Base-by-base conservation (phyloP, 53 echinoderm and acorn worm genomes). In the Holothuria scabra region DNA sequence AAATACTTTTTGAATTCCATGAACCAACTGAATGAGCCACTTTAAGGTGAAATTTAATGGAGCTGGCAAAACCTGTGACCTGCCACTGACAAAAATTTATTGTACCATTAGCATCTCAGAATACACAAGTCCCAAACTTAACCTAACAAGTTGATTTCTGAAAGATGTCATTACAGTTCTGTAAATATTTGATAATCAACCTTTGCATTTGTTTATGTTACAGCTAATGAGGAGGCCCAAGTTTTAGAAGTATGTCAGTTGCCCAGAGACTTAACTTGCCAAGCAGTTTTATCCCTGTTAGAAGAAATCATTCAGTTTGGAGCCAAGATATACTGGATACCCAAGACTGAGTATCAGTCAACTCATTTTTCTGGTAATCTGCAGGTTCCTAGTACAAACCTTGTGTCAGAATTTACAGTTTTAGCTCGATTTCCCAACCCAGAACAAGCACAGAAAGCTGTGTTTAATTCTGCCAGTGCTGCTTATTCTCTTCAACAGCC, bases 251-350 rank as follows among this genome's bases (percentile, higher is more conserved):
- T 95, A 12, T 64, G 70, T 60, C 76, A 88, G 67, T 68, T 96
- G 52, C 83, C 92, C 23, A 76, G 65, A 12, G 93, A 93, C 28
- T 65, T 91, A 23, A 91, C 91, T 24, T 91, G 93, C 80, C 85
- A 90, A 30, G 92, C 86, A 16, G 84, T 86, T 19, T 59, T 90
- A 20, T 44, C 84, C 41, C 56, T 92, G 63, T 76, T 96, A 19
- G 90, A 91, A 38, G 96, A 93, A 9, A 85, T 90, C 0, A 57
- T 66, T 21, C 94, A 94, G 32, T 60, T 89, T 19, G 88, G 92
- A 24, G 93, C 92, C 14, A 92, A 96, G 67, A 90, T 93, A 21
- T 83, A 84, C 56, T 96, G 93, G 96, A 81, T 92, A n/a, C 89
- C 89, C 65, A 91, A 91, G 58, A 72, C 46, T 32, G 80, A 70